Evolutionary conservation across 1,140 invertebrate species (phyloP).

Genomic region (Ptiloglossa arizonensis): DNA sequence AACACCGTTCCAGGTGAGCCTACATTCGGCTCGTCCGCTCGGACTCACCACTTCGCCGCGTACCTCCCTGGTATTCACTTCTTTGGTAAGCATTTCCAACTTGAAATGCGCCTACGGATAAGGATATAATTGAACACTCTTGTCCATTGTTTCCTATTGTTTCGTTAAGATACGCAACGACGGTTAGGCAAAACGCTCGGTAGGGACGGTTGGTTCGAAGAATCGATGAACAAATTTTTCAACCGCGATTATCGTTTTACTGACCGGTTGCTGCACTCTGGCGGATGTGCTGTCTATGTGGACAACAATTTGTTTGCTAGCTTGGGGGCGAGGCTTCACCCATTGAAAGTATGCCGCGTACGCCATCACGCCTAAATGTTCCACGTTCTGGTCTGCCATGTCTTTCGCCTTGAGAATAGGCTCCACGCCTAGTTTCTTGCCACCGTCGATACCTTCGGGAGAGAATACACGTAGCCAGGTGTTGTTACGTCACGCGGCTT

Average conservation of each 20-base stretch:
- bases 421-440: constrained; percentile 89
- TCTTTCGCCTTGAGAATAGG: constrained; percentile 95
- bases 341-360: constrained; percentile 95
- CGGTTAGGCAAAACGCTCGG: too few relatives aligned
- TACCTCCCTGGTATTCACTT: constrained; percentile 90
- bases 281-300: constrained; percentile 90
- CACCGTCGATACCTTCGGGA: constrained; percentile 84
- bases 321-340: constrained; percentile 90
- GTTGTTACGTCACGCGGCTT: not conserved
- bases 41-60: constrained; percentile 92
- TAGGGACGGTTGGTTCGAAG: not conserved
- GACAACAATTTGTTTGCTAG: constrained; percentile 90
- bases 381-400: constrained; percentile 96
- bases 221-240: constrained; percentile 1
- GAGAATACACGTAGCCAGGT: constrained; percentile 10
- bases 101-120: constrained; percentile 88
- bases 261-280: constrained; percentile 91
- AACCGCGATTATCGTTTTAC: constrained; percentile 70
- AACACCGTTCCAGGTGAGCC: constrained; percentile 85
- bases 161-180: not conserved
- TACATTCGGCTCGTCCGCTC: constrained; percentile 84
- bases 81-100: constrained; percentile 89
- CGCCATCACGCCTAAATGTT: constrained; percentile 97
- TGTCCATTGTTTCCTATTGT: not conserved
- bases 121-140: not conserved